phyloP scores from a whole-genome alignment of 1,140 invertebrate genomes.

The Macrosteles quadrilineatus region DNA sequence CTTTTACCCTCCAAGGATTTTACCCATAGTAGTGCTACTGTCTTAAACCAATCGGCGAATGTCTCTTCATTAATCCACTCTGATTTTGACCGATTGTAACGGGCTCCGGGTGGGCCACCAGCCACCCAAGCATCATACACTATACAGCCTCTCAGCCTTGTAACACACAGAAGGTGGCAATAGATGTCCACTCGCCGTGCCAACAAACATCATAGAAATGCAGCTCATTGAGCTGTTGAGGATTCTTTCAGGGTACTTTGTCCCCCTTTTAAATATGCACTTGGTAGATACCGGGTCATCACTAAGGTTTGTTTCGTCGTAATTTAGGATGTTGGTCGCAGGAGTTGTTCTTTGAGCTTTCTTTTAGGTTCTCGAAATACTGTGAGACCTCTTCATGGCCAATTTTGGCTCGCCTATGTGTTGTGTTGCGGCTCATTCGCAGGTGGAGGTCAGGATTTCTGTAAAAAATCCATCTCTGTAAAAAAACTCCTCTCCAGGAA shows the following conservation, averaged over 20 bases:
- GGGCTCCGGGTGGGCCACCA: no score
- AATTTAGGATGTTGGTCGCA: slow-evolving; percentile 48
- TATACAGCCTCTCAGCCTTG: slow-evolving; percentile 45
- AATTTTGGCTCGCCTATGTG: slow-evolving; percentile 39
- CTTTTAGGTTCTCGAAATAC: slow-evolving; percentile 26
- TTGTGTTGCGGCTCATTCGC: slow-evolving; percentile 43
- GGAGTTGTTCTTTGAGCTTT: slow-evolving; percentile 40
- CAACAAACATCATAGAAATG: no score
- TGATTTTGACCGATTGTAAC: no score
- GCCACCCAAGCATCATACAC: slow-evolving; percentile 44
- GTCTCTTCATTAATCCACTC: slow-evolving; percentile 47
- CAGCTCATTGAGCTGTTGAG: no score
- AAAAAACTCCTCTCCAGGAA: slow-evolving; percentile 44
- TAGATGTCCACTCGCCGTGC: slow-evolving; percentile 32
- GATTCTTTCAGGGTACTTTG: no score
- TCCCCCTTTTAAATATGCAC: no score
- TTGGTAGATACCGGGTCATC: no score
- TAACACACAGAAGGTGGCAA: no score
- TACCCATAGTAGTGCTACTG: slow-evolving; percentile 37
- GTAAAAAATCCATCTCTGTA: slow-evolving; percentile 40
- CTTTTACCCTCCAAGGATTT: no score
- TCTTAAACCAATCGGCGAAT: slow-evolving; percentile 45
- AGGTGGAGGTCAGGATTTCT: slow-evolving; percentile 38
- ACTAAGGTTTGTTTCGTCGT: slow-evolving; percentile 53
- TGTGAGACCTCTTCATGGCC: no score